Conservation (phyloP, 2,888 invertebrate species). For the Acleris cristana region DNA sequence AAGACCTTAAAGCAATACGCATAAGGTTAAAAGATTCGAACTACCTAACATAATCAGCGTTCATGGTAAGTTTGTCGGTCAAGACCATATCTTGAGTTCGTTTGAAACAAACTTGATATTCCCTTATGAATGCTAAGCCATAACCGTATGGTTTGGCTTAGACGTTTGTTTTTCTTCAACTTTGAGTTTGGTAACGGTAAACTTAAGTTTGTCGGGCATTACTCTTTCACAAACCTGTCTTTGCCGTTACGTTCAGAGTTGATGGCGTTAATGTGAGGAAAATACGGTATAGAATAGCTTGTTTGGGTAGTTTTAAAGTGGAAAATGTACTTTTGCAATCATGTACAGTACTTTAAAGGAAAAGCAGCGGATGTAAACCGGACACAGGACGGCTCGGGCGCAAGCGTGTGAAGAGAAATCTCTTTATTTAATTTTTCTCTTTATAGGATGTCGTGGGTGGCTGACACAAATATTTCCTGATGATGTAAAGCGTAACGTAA, state of each 20-base stretch:
- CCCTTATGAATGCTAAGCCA: not conserved
- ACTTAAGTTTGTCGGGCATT: conserved; percentile 53
- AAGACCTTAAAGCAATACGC: conserved; percentile 11
- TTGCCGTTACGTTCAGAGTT: conserved; percentile 39
- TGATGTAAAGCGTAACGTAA: conserved; percentile 46
- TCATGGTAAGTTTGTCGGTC: conserved; percentile 47
- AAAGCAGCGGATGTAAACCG: conserved; percentile 76
- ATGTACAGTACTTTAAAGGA: conserved; percentile 62
- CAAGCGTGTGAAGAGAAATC: conserved; percentile 74
- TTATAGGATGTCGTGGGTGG: conserved; percentile 72
- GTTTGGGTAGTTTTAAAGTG: conserved; percentile 3
- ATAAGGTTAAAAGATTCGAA: conserved; percentile 45
- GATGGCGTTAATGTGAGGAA: conserved; percentile 32
- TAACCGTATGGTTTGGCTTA: not conserved
- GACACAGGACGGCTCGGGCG: conserved; percentile 59
- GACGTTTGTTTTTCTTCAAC: conserved; percentile 49
- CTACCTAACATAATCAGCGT: conserved; percentile 27
- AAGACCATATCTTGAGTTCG: conserved; percentile 56
- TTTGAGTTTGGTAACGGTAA: conserved; percentile 50
- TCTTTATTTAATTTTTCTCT: conserved; percentile 62
- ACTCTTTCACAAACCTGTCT: conserved; percentile 44
- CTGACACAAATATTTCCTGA: conserved; percentile 64
- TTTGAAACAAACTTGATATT: conserved; percentile 44
- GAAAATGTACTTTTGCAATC: conserved; percentile 45
- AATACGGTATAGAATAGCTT: conserved; percentile 46